Evolutionary conservation across 37 sponge, comb jelly and placozoan genomes (phyloP).

Genomic region (Agelas oroides): DNA sequence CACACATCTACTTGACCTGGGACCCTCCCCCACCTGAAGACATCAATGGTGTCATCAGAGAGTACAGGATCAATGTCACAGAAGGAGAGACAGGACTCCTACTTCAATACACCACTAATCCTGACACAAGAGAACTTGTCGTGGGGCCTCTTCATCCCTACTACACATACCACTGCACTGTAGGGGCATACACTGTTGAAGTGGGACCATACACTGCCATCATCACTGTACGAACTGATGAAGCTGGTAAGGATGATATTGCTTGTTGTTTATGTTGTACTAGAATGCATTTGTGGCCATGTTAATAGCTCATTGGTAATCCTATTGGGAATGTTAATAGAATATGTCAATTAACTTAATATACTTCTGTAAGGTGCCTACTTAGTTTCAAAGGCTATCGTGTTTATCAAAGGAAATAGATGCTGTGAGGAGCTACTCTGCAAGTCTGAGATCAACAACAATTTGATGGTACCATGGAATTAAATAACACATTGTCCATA

Average conservation of each 20-base stretch:
- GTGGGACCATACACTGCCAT: not conserved
- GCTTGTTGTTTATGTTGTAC: not conserved
- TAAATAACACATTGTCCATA: too few relatives aligned
- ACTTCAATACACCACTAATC: not conserved
- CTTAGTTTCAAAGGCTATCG: too few relatives aligned
- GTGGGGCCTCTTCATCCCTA: constrained; percentile 36
- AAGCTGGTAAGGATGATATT: constrained; percentile 34
- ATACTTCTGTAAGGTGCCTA: too few relatives aligned
- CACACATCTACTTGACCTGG: constrained; percentile 2
- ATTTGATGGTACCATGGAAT: too few relatives aligned
- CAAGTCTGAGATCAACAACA: too few relatives aligned
- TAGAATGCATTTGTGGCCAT: not conserved
- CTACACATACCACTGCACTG: constrained; percentile 26
- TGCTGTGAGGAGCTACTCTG: too few relatives aligned
- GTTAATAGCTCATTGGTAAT: too few relatives aligned
- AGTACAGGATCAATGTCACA: constrained; percentile 13
- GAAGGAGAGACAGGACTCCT: not conserved
- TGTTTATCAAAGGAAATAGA: too few relatives aligned
- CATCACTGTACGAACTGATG: constrained; percentile 16
- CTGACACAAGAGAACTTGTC: not conserved
- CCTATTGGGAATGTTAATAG: not conserved
- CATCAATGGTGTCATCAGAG: constrained; percentile 18
- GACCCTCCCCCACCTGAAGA: constrained; percentile 18
- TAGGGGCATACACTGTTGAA: not conserved
- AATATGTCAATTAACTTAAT: too few relatives aligned